Evolutionary conservation across 2,888 invertebrate species (phyloP).

Genomic region (Lutraria lutraria): DNA sequence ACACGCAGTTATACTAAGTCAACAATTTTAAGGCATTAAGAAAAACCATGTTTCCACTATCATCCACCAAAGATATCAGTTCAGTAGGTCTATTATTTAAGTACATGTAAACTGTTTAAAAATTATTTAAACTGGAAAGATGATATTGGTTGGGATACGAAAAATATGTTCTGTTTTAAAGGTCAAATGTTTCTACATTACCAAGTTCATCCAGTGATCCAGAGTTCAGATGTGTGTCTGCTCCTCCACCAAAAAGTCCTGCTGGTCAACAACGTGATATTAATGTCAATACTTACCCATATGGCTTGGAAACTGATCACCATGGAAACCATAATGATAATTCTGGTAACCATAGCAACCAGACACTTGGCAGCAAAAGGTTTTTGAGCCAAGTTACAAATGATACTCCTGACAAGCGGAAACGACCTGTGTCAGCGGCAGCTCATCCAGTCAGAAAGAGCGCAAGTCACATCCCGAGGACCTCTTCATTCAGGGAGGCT

Average conservation of each 20-base stretch:
- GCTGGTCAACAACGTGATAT: constrained; percentile 54
- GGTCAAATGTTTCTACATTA: constrained; percentile 23
- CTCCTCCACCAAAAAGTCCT: constrained; percentile 50
- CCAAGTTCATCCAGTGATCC: constrained; percentile 32
- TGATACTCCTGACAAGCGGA: constrained; percentile 51
- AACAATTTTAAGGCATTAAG: too few relatives aligned
- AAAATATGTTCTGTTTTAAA: neutral
- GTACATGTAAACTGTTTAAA: too few relatives aligned
- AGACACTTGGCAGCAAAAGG: constrained; percentile 43
- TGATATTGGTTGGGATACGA: too few relatives aligned
- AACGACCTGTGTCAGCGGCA: constrained; percentile 60
- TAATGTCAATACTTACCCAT: constrained; percentile 64
- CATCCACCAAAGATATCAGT: too few relatives aligned
- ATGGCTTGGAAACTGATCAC: constrained; percentile 40
- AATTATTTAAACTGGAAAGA: too few relatives aligned
- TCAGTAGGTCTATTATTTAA: too few relatives aligned
- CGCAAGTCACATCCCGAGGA: constrained; percentile 58
- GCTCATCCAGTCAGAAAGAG: constrained; percentile 40
- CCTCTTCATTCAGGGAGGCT: constrained; percentile 67
- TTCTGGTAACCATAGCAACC: constrained; percentile 47
- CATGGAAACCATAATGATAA: constrained; percentile 20
- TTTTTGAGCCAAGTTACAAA: constrained; percentile 55
- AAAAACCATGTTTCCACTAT: too few relatives aligned
- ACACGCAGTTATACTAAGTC: too few relatives aligned
- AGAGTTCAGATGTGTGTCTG: constrained; percentile 48